Evolutionary conservation across 1,140 invertebrate genomes (phyloP).

Genomic region (Meloidogyne floridensis): DNA sequence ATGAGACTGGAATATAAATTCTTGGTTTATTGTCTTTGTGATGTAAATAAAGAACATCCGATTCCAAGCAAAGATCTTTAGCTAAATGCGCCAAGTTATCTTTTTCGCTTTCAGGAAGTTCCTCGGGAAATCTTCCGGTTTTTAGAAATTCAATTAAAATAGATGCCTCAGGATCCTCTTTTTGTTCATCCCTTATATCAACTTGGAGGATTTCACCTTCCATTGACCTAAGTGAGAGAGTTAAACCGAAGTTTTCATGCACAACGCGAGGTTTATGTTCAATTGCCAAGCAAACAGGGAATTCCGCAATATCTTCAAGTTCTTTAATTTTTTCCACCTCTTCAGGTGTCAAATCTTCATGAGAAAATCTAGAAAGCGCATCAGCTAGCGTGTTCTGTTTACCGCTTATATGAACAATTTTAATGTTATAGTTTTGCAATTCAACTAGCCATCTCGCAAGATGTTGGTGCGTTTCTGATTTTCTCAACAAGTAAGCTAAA

Average conservation of each 20-base stretch:
- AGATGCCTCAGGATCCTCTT: not conserved
- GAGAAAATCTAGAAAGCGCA: not conserved
- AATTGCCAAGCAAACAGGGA: constrained; percentile 24
- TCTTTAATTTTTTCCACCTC: not conserved
- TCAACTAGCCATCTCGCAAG: constrained; percentile 23
- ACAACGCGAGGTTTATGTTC: not conserved
- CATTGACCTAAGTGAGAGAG: not conserved
- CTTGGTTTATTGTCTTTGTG: not conserved
- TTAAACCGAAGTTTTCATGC: not conserved
- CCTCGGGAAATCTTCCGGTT: not conserved
- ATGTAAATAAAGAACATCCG: not conserved
- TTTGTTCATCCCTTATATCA: not conserved
- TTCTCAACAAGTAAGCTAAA: constrained; percentile 7
- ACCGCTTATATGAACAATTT: constrained; percentile 21
- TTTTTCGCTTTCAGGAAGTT: not conserved
- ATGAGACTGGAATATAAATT: not conserved
- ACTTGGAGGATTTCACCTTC: not conserved
- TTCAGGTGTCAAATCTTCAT: not conserved
- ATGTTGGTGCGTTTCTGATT: constrained; percentile 8
- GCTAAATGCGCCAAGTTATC: not conserved
- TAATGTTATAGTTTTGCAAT: constrained; percentile 22
- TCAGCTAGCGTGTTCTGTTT: constrained; percentile 19
- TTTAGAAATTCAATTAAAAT: not conserved
- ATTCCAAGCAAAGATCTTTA: not conserved
- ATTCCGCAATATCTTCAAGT: constrained; percentile 24